Evolutionary conservation across 1,140 invertebrate species (phyloP), one percentile per base, ranked within the genome.

Genomic region (Calliphora vicina): DNA sequence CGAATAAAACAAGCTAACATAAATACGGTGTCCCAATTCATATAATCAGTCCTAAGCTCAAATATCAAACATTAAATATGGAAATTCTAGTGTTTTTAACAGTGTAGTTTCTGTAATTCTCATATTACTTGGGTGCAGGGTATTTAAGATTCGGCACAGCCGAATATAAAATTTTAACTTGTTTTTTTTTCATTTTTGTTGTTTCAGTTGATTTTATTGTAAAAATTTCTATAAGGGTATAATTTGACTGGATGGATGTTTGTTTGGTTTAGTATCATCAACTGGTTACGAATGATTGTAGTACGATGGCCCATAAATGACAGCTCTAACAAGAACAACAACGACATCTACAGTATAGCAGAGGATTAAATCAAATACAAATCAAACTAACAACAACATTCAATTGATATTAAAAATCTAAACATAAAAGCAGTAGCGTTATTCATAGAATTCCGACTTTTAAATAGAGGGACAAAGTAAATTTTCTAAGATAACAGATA

Each of bases 311-410:
- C 27, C 72, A 74, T 74, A 74, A 74, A 74, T 74, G 72, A 74
- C 72, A 74, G 71, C 26, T 73, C 6, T 4, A 73, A 73, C 71
- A 29, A 50, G 13, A 50, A 50, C 45, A 50, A 50, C 45, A 50
- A 50, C 45, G 12, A 17, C 45, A 10, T 17, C 17, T 9, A 73
- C 71, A 13, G 17, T 35, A n/a, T 17, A 50, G 12, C 0, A 50
- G 26, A 74, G 72, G 72, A 74, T 74, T 74, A 74, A 29, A 29
- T 74, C 72, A 74, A 74, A 74, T 74, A 74, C 72, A 74, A 74
- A 35, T 74, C 72, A 35, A 35, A 74, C 26, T 27, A 29, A 35
- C 72, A 35, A 35, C 26, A 74, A 29, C 72, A 20, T 17, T 23
- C 27, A 74, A 74, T 35, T 74, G 27, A 50, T 50, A 17, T 50